Conservation (phyloP, 2,888 invertebrate species). For the Mythimna albipuncta region DNA sequence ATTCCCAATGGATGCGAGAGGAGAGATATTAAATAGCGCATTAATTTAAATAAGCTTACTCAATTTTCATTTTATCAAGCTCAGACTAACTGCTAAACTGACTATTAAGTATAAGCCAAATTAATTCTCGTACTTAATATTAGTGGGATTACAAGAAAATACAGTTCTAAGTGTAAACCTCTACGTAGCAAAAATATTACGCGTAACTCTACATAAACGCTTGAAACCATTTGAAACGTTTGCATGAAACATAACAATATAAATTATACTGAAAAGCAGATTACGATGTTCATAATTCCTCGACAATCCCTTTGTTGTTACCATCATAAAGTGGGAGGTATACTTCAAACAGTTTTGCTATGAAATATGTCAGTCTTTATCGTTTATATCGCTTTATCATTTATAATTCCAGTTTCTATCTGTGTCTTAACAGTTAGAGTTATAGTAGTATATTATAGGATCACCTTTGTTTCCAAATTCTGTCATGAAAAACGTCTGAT, state of each 20-base stretch:
- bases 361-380: slow-evolving; percentile 23
- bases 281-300: slow-evolving; percentile 5
- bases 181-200: background rate
- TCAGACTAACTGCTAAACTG: background rate
- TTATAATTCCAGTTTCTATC: background rate
- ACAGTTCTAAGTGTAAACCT: background rate
- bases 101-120: background rate
- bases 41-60: background rate
- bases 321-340: background rate
- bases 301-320: slow-evolving; percentile 23
- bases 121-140: background rate
- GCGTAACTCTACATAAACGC: background rate
- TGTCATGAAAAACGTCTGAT: too few relatives aligned
- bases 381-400: slow-evolving; percentile 10
- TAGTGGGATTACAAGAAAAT: background rate
- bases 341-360: slow-evolving; percentile 32
- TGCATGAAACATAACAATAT: slow-evolving; percentile 10
- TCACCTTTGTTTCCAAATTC: too few relatives aligned
- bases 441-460: background rate
- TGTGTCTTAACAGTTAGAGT: background rate
- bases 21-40: background rate
- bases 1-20: too few relatives aligned
- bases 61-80: slow-evolving; percentile 15
- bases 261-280: slow-evolving; percentile 11
- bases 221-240: background rate